Base-by-base conservation (phyloP, 2,113 vertebrate species). In the Vireo altiloquus region DNA sequence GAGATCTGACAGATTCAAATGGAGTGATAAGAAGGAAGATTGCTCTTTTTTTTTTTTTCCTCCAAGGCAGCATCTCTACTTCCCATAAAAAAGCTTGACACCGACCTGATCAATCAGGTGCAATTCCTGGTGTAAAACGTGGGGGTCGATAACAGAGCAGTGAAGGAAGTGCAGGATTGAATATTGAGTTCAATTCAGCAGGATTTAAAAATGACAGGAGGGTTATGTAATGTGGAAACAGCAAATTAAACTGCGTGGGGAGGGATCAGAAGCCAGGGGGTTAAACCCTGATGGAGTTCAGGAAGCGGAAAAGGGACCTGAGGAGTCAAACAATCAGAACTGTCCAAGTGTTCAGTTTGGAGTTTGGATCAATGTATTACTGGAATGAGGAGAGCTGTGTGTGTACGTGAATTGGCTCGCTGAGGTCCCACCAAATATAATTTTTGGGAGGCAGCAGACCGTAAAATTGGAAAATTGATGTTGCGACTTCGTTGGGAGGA, bases 401-500 rank as follows among this genome's bases (percentile, higher is more conserved):
- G 17, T 66, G 18, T 66, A 19, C 3, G 8, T 77, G 94, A 68
- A 68, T 74, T 84, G 75, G 44, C 24, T 91, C 56, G 19, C 31
- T 56, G 13, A 81, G 83, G 35, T 71, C 50, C 57, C 74, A 57
- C 52, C 42, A 90, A 86, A 95, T 65, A 74, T 13, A 89, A 91
- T 96, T 95, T 96, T 75, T 25, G 86, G 63, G 75, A 85, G 71
- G 89, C 81, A 92, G 65, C 40, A 79, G 71, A 92, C 40, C 3
- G 0, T 87, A 95, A 95, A 97, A 97, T 92, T 97, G 74, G 92
- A 83, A 96, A 96, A 91, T 82, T 80, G 70, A 80, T 95, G 94
- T 49, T 93, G 64, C 84, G 50, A 4, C 53, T 77, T 96, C 3
- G 22, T 89, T 82, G 35, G 33, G 76, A 80, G 83, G 66, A 44